A percentile compares a stretch with the other conserved stretches of the same genome.
These are phyloP conservation scores for Rhinella marina DNA, from an alignment of 2,797 vertebrate species.

Conservation along the genomic window DNA sequence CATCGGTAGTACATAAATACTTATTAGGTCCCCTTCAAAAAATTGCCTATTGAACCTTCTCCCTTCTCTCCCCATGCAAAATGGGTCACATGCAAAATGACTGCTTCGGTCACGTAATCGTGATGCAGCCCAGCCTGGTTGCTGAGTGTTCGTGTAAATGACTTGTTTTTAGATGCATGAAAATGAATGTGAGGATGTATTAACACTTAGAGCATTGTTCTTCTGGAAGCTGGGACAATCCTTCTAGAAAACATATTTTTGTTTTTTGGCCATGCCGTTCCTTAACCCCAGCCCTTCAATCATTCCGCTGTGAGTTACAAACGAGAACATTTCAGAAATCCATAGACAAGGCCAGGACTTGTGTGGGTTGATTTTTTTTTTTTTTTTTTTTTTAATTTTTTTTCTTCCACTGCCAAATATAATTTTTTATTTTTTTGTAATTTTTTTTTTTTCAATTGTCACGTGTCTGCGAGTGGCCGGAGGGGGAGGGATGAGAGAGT, in stretches of 20 bases:
- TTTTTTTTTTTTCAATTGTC: neutral
- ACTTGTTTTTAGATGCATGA: constrained; percentile 43
- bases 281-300: neutral
- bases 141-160: constrained; percentile 55
- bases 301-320: neutral
- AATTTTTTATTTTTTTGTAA: neutral
- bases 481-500: constrained; percentile 31
- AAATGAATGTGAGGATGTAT: constrained; percentile 42
- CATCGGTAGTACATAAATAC: neutral
- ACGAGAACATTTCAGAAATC: constrained; percentile 37
- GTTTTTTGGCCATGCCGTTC: neutral
- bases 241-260: neutral
- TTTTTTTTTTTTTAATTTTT: neutral
- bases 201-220: neutral
- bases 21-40: neutral
- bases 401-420: constrained; percentile 41
- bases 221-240: constrained; percentile 34
- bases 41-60: constrained; percentile 9
- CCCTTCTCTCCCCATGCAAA: neutral
- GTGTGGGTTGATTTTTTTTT: neutral
- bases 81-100: constrained; percentile 29
- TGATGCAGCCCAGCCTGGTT: constrained; percentile 54
- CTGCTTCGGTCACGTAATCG: constrained; percentile 35
- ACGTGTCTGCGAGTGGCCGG: constrained; percentile 28
- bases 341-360: neutral